These are phyloP conservation scores for Equus quagga DNA, from an alignment of 2,113 vertebrate genomes.

Conservation along the genomic window DNA sequence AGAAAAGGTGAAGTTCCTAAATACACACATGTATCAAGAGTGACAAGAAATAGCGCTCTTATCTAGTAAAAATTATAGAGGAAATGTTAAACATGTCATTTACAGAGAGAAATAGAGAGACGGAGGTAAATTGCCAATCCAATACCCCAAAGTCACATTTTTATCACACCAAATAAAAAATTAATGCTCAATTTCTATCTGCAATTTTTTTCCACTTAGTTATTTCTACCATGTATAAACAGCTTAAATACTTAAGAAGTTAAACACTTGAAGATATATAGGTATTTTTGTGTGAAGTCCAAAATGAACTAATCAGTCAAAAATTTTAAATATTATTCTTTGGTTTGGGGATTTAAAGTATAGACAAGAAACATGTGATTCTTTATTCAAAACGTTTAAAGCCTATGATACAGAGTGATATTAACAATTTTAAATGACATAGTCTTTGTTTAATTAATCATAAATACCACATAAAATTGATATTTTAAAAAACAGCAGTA, in stretches of 20 bases:
- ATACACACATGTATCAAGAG: neutral
- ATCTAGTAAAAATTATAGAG: neutral
- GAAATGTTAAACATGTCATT: neutral
- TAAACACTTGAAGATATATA: neutral
- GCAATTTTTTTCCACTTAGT: neutral
- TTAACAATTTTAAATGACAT: conserved; percentile 25
- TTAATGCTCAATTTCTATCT: conserved; percentile 9
- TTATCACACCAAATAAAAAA: conserved; percentile 37
- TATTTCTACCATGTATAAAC: neutral
- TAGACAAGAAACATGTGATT: conserved; percentile 5
- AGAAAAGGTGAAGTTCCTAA: conserved; percentile 42
- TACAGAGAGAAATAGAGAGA: neutral
- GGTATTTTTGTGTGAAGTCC: neutral
- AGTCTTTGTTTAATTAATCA: conserved; percentile 7
- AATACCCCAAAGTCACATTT: neutral
- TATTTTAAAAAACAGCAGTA: neutral
- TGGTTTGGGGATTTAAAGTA: conserved; percentile 17
- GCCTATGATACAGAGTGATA: neutral
- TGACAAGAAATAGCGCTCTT: neutral
- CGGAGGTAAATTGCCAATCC: neutral
- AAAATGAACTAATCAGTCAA: conserved; percentile 41
- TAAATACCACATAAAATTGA: conserved; percentile 37
- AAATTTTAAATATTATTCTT: neutral
- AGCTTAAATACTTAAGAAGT: conserved; percentile 27
- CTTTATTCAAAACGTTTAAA: conserved; percentile 37